Evolutionary conservation across 2,113 vertebrate genomes (phyloP).

Genomic region (Rhinogobius similis): DNA sequence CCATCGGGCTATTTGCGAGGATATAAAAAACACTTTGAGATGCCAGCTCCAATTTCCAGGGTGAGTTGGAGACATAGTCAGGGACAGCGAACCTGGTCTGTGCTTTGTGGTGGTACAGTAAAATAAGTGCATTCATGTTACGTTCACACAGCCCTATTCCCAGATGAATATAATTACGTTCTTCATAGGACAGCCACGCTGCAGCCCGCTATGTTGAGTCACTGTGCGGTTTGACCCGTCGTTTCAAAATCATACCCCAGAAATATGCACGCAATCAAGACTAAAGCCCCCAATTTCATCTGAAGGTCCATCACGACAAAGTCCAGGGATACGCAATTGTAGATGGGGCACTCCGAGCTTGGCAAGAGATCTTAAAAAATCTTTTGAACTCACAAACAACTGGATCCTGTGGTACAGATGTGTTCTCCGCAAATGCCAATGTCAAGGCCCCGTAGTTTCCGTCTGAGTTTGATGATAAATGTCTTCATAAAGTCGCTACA

Average conservation of each 20-base stretch:
- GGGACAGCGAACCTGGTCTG: constrained; percentile 64
- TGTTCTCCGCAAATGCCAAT: constrained; percentile 56
- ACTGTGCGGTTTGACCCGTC: constrained; percentile 72
- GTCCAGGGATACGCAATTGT: constrained; percentile 72
- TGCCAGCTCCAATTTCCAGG: constrained; percentile 77
- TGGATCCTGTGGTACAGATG: constrained; percentile 61
- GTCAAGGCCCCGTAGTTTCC: constrained; percentile 57
- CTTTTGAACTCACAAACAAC: constrained; percentile 68
- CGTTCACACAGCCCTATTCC: constrained; percentile 69
- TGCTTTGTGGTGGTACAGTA: constrained; percentile 70
- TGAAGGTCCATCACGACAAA: constrained; percentile 71
- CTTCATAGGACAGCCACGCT: constrained; percentile 67
- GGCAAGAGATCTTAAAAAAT: constrained; percentile 51
- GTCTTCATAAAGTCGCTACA: constrained; percentile 57
- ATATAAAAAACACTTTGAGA: constrained; percentile 74
- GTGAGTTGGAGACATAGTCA: constrained; percentile 64
- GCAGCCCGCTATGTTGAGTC: constrained; percentile 54
- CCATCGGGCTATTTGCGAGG: constrained; percentile 66
- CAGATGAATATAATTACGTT: constrained; percentile 77
- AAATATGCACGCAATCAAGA: constrained; percentile 76
- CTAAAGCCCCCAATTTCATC: constrained; percentile 71
- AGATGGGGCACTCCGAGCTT: constrained; percentile 62
- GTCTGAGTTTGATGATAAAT: constrained; percentile 54
- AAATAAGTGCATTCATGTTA: constrained; percentile 70
- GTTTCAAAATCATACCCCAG: constrained; percentile 70